A percentile compares a stretch with the other conserved stretches of the same genome.
phyloP scores from a whole-genome alignment of 2,113 vertebrate species.

The Nothocercus julius region DNA sequence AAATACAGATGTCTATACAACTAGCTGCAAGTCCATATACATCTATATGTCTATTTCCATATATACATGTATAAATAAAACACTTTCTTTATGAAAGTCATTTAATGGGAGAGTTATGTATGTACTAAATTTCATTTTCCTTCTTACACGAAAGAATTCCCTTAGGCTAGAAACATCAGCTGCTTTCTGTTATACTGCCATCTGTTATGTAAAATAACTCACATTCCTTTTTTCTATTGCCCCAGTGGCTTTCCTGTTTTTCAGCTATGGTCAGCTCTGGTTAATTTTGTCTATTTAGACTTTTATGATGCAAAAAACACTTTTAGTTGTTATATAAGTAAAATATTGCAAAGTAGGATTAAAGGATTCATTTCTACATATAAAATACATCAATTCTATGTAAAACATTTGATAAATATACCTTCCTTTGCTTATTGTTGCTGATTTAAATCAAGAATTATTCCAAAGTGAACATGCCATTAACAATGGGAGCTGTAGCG shows the following conservation, averaged over 20 bases:
- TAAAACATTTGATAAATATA: neutral
- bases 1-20: neutral
- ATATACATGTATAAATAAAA: neutral
- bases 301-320: conserved; percentile 19
- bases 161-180: conserved; percentile 51
- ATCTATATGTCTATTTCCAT: neutral
- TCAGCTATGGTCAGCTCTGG: conserved; percentile 32
- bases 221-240: conserved; percentile 40
- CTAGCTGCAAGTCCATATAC: neutral
- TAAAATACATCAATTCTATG: neutral
- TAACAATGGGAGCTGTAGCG: neutral
- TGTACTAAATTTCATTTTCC: conserved; percentile 51
- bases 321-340: conserved; percentile 38
- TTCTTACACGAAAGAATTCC: conserved; percentile 26
- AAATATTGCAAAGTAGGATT: conserved; percentile 6
- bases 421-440: neutral
- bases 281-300: conserved; percentile 34
- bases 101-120: neutral
- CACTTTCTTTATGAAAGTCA: conserved; percentile 16
- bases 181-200: conserved; percentile 63
- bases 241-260: conserved; percentile 55
- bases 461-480: neutral
- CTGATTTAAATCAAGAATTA: neutral
- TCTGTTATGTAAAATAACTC: conserved; percentile 63
- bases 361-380: neutral